These are phyloP conservation scores for Agrypnus murinus DNA, from an alignment of 2,888 invertebrate species.

Conservation along the genomic window DNA sequence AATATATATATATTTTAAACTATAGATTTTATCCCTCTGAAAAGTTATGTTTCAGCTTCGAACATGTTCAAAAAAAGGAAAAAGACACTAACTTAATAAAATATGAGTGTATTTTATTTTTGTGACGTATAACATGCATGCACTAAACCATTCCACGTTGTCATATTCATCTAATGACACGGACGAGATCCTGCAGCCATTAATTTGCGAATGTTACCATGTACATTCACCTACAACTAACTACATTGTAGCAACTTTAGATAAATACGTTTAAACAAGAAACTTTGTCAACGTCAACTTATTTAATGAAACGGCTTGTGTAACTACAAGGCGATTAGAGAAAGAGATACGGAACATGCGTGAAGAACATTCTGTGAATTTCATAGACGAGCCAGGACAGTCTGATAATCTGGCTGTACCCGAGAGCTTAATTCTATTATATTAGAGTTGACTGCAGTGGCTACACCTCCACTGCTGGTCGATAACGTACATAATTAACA, in stretches of 20 bases:
- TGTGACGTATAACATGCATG: conserved; percentile 19
- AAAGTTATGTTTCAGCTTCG: too few relatives aligned
- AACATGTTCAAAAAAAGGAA: too few relatives aligned
- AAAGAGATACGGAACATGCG: conserved; percentile 43
- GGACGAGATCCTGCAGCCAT: conserved; percentile 54
- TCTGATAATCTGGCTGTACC: conserved; percentile 67
- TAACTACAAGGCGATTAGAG: conserved; percentile 36
- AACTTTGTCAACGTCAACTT: conserved; percentile 37
- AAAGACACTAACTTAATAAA: background rate
- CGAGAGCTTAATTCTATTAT: conserved; percentile 68
- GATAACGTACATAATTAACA: conserved; percentile 71
- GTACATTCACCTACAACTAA: conserved; percentile 46
- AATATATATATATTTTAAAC: too few relatives aligned
- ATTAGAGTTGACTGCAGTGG: conserved; percentile 67
- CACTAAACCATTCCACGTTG: conserved; percentile 50
- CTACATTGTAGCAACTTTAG: conserved; percentile 47
- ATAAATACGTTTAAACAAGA: conserved; percentile 34
- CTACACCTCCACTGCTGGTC: conserved; percentile 67
- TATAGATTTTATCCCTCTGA: too few relatives aligned
- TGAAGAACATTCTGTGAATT: conserved; percentile 31
- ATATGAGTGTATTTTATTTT: background rate
- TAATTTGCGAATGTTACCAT: conserved; percentile 57
- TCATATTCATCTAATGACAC: conserved; percentile 52
- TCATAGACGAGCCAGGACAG: conserved; percentile 56
- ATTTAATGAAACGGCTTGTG: conserved; percentile 41